Evolutionary conservation across 2,797 vertebrate genomes (phyloP), one percentile per base, ranked within the genome.

Genomic region (Rachycentron canadum): DNA sequence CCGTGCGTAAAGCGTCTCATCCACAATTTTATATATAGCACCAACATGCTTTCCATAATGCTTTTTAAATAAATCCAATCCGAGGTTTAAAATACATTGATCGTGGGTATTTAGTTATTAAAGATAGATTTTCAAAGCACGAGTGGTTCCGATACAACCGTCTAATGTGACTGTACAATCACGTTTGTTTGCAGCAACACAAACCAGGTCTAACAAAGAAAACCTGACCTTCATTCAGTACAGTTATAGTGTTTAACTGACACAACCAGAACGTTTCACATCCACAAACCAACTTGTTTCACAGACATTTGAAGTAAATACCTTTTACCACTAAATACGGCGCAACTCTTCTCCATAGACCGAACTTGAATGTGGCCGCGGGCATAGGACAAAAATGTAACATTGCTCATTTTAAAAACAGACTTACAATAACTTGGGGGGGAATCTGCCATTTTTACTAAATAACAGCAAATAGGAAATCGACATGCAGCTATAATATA

Each of bases 401-500:
- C 23, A 32, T 52, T 25, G 23, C 30, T 62, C 32, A 23, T 67
- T 73, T 41, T n/a, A n/a, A n/a, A 25, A 61, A 56, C 40, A 66
- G 34, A 76, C 71, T 59, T 52, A 76, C 64, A 78, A 81, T 53
- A 36, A 76, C 30, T n/a, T 19, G 3, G 21, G 21, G 40, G 25
- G 9, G 71, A 65, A 67, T 65, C 34, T 66, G 52, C 40, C 38
- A 76, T 81, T 83, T n/a, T 69, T n/a, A 76, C 66, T 79, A 19
- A 79, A 87, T n/a, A 62, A 74, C 16, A 82, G n/a, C 26, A 78
- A 59, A 66, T 64, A 66, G 41, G 60, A 65, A 73, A 76, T 17
- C 61, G 63, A 45, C 90, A 92, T 92, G 90, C 88, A 85, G 49
- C 60, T 38, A 74, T 62, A 50, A 69, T 65, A 77, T 73, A 53